Evolutionary conservation across 2,113 vertebrate species (phyloP).

Genomic region (Mirza zaza): DNA sequence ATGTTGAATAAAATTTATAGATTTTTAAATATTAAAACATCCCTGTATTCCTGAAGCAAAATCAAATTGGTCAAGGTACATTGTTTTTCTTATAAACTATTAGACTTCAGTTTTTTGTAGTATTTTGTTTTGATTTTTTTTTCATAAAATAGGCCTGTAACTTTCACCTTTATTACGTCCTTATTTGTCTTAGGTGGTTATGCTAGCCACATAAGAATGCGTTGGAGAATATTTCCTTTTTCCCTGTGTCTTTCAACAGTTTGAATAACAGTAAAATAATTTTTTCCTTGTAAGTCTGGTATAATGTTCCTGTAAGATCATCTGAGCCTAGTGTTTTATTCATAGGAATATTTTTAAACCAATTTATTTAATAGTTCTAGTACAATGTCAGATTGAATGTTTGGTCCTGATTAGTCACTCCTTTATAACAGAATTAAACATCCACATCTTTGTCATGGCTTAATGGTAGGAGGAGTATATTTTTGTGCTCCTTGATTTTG

Average conservation of each 20-base stretch:
- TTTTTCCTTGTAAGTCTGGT: background rate
- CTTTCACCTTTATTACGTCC: background rate
- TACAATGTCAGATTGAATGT: background rate
- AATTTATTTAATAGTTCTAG: background rate
- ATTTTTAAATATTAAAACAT: background rate
- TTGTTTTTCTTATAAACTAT: background rate
- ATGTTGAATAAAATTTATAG: background rate
- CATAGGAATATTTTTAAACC: background rate
- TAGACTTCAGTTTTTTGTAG: background rate
- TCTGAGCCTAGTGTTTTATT: background rate
- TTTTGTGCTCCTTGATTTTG: background rate
- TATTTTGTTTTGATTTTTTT: background rate
- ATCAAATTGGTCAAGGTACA: background rate
- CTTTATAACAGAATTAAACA: background rate
- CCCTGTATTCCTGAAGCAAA: background rate
- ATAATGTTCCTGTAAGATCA: background rate
- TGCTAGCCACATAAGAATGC: background rate
- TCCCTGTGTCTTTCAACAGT: background rate
- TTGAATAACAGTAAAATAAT: background rate
- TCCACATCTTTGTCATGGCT: background rate
- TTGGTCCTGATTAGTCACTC: background rate
- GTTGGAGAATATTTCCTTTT: background rate
- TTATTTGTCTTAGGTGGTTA: background rate
- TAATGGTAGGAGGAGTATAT: background rate
- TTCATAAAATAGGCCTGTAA: background rate